Evolutionary conservation across 2,888 invertebrate genomes (phyloP).

Genomic region (Diogma glabrata): DNA sequence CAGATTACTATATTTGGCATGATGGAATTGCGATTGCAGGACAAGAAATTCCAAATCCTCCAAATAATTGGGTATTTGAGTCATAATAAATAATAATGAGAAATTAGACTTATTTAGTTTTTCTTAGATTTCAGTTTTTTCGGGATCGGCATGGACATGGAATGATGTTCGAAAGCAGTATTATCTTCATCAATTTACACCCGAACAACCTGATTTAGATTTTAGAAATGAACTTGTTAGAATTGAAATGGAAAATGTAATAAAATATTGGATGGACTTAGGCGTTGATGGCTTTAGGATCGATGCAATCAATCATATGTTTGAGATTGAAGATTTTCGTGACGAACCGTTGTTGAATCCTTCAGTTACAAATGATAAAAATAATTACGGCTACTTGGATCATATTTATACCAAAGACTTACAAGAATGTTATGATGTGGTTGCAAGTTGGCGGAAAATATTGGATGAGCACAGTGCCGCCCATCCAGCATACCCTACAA

Average conservation of each 20-base stretch:
- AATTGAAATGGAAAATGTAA: constrained; percentile 49
- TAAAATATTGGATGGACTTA: constrained; percentile 69
- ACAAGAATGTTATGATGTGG: constrained; percentile 49
- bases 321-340: constrained; percentile 42
- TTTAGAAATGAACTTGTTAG: constrained; percentile 56
- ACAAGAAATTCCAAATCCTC: constrained; percentile 31
- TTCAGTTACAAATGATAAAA: constrained; percentile 40
- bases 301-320: constrained; percentile 58
- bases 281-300: constrained; percentile 83
- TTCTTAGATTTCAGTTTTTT: constrained; percentile 42
- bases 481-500: background rate
- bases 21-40: constrained; percentile 9
- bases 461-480: background rate
- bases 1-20: constrained; percentile 60
- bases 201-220: constrained; percentile 71
- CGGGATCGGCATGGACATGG: constrained; percentile 66
- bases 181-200: constrained; percentile 69
- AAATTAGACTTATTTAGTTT: background rate
- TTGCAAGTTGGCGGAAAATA: constrained; percentile 49
- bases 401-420: constrained; percentile 51
- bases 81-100: background rate
- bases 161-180: constrained; percentile 50
- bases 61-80: constrained; percentile 42
- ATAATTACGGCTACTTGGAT: constrained; percentile 43
- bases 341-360: constrained; percentile 44